These are phyloP conservation scores for Hemithea aestivaria DNA, from an alignment of 2,888 invertebrate species.

Conservation along the genomic window DNA sequence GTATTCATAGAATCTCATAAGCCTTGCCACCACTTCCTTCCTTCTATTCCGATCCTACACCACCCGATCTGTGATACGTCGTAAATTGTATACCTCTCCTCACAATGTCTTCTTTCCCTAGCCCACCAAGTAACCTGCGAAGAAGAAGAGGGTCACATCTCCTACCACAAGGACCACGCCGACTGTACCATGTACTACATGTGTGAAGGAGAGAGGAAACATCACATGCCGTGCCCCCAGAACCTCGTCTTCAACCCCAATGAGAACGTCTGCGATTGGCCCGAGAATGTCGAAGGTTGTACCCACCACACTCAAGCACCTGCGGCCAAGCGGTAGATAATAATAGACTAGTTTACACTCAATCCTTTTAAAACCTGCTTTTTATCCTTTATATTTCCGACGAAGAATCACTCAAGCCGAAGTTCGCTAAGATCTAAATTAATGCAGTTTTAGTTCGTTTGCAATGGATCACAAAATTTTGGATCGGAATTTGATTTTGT, in stretches of 20 bases:
- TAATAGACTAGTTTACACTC: background rate
- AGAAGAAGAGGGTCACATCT: slow-evolving; percentile 97
- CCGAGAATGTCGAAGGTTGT: slow-evolving; percentile 95
- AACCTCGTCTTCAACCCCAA: slow-evolving; percentile 95
- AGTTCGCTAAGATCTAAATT: no score
- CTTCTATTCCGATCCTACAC: no score
- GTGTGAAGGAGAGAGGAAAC: slow-evolving; percentile 97
- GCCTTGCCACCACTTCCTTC: no score
- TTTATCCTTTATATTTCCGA: no score
- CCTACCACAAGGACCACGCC: slow-evolving; percentile 92
- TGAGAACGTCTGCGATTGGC: slow-evolving; percentile 97
- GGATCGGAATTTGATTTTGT: slow-evolving; percentile 5
- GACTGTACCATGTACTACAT: slow-evolving; percentile 97
- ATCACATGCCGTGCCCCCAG: slow-evolving; percentile 96
- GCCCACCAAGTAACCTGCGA: slow-evolving; percentile 94
- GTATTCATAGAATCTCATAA: no score
- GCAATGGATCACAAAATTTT: no score
- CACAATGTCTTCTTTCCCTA: no score
- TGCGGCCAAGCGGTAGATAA: slow-evolving; percentile 60
- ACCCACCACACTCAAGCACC: slow-evolving; percentile 74
- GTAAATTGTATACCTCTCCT: no score
- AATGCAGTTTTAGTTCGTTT: no score
- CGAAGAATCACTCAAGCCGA: no score
- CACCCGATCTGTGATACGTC: no score
- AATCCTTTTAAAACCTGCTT: background rate